Evolutionary conservation across 2,797 vertebrate genomes (phyloP), one percentile per base, ranked within the genome.

Genomic region (Threskiornis aethiopicus): DNA sequence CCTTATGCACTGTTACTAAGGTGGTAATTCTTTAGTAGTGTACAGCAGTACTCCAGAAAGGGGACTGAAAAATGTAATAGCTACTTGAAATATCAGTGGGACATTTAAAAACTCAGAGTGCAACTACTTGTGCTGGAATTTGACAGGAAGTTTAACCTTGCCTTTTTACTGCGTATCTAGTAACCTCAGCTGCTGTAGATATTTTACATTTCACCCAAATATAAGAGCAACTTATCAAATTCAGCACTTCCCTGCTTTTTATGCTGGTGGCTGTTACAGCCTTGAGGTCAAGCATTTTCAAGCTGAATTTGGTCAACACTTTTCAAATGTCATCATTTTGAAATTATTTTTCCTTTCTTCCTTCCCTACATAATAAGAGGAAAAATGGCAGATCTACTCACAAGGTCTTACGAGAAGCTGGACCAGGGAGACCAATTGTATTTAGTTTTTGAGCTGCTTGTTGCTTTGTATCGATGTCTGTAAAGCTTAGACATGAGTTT

Each of bases 201-300:
- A 33, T 87, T 76, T 41, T 72, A 49, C 72, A 25, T 59, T 89
- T 93, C 54, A 62, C 39, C 28, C 31, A 71, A 52, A 42, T 41
- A 35, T 7, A 15, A 92, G 4, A 80, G 71, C 75, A 82, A 7
- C 33, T 42, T 57, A 42, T 46, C 47, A 95, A 94, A 58, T 24
- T 19, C 35, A 92, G 46, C 51, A 62, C 59, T 88, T 87, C 31
- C 20, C 54, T 93, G 62, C 39, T 77, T 85, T 89, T 93, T 69
- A n/a, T 85, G 44, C 67, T 87, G 25, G 10, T 72, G 83, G 51
- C 46, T 84, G 62, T 59, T 28, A 57, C 14, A 87, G 59, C 24
- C 58, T 75, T 21, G 64, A 92, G 88, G 84, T 95, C 86, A 89
- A 80, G 37, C 15, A 37, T 94, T 95, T 94, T 71, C 31, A 59